Conservation (phyloP, 1,140 invertebrate species). For the Steinernema khuongi region DNA sequence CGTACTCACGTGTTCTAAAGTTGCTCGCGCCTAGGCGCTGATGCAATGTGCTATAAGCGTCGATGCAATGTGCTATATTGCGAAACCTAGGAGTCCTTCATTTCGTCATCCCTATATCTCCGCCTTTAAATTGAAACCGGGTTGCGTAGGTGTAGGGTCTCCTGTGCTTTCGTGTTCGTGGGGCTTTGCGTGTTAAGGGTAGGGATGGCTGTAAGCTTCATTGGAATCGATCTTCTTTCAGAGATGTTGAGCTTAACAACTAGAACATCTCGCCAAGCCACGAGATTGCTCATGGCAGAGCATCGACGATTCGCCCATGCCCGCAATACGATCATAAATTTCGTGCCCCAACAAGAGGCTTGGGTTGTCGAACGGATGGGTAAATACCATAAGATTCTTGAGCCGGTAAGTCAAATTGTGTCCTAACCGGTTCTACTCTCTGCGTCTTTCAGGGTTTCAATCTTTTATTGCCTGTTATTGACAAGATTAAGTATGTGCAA, state of each 20-base stretch:
- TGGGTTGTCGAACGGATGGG: conserved; percentile 99
- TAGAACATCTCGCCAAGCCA: neutral
- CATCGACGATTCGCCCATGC: conserved; percentile 21
- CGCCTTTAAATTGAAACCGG: no score
- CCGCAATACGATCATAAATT: conserved; percentile 86
- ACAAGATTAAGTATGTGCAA: conserved; percentile 94
- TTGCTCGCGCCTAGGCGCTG: no score
- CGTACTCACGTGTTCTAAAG: no score
- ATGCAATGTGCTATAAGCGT: no score
- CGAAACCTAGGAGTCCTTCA: no score
- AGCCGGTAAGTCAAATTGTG: conserved; percentile 66
- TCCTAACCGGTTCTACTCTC: conserved; percentile 28
- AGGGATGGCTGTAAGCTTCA: no score
- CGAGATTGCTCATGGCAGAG: neutral
- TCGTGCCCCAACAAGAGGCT: conserved; percentile 98
- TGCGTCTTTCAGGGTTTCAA: conserved; percentile 72
- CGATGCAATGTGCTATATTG: no score
- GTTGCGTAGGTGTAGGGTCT: no score
- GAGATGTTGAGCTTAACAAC: neutral
- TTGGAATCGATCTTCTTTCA: no score
- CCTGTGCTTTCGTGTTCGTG: no score
- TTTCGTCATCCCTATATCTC: no score
- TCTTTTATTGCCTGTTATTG: conserved; percentile 81
- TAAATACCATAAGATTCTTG: conserved; percentile 70
- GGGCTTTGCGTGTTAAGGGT: no score